Base-by-base conservation (phyloP, 2,797 vertebrate species). In the Pantherophis vulpinus region DNA sequence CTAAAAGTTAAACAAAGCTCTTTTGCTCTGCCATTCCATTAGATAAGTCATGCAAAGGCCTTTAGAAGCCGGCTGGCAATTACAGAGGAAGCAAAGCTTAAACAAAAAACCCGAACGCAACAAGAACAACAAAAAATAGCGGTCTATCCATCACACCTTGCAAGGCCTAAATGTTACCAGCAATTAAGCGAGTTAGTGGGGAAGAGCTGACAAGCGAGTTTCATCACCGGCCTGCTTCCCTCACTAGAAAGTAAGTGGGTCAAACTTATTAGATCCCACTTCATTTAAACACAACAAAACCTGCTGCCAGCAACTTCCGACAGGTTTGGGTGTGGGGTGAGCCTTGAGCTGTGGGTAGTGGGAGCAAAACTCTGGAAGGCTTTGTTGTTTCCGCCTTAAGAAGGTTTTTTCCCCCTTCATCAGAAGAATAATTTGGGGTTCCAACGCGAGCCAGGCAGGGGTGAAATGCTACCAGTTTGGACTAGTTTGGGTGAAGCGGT, bases 51-150 rank as follows among this genome's bases (percentile, higher is more conserved):
- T 90, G 94, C 93, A 97, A 95, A 86, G 95, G 93, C 95, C 95
- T 96, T 96, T 96, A 95, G 94, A 95, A 95, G 66, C 93, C 60
- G 91, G 93, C 89, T 94, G 92, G 96, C 96, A 96, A 97, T 97
- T 96, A 94, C 90, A 94, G 94, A 96, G 95, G 8, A 11, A 25
- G 47, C 29, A 74, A 74, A 37, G n/a, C n/a, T 74, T 32, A 74
- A 74, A 74, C 16, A 70, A 70, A 70, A 70, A 70, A 70, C 3
- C n/a, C n/a, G 1, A 18, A 74, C 0, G 10, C 61, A 18, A 42
- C 5, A 37, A 37, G 1, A 51, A 51, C 1, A 51, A 51, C 6
- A 51, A 51, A 47, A 47, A 47, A 42, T 11, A 47, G 88, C 90
- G 90, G 92, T 95, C 96, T 96, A 95, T 96, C 95, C 79, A 92